A percentile compares a stretch with the other conserved stretches of the same genome.
These are phyloP conservation scores for Diglossa brunneiventris DNA, from an alignment of 2,113 vertebrate genomes.

Conservation along the genomic window DNA sequence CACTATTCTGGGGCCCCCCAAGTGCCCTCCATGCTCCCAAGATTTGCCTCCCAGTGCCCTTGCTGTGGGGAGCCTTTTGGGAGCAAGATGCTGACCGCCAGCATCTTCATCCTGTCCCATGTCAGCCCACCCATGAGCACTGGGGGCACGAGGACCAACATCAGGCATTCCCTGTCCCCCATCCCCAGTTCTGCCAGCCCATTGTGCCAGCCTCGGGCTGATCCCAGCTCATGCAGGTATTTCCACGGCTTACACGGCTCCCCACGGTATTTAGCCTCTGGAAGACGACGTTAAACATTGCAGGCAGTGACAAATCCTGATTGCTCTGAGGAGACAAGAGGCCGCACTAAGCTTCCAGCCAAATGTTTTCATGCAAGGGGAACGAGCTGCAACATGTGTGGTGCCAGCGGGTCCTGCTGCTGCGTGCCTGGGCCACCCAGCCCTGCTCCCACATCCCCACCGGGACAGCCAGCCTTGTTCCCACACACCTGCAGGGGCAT, in stretches of 20 bases:
- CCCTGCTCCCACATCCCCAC: neutral
- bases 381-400: neutral
- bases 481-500: neutral
- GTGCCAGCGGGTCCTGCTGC: neutral
- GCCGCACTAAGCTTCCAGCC: conserved; percentile 23
- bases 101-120: neutral
- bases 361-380: neutral
- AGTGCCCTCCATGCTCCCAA: accelerated
- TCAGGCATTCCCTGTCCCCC: neutral
- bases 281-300: conserved; percentile 46
- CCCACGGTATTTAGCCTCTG: conserved; percentile 56
- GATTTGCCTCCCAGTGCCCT: neutral
- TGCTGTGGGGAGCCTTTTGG: neutral
- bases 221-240: conserved; percentile 54
- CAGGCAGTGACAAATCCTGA: conserved; percentile 57
- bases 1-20: neutral
- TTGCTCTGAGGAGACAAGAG: conserved; percentile 59
- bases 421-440: neutral
- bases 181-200: neutral
- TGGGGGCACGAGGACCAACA: neutral
- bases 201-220: conserved; percentile 8
- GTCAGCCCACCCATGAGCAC: neutral
- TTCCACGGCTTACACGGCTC: conserved; percentile 13
- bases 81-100: neutral
- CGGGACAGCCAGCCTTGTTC: neutral